Base-by-base conservation (phyloP, 2,888 invertebrate genomes). In the Acrobasis suavella region DNA sequence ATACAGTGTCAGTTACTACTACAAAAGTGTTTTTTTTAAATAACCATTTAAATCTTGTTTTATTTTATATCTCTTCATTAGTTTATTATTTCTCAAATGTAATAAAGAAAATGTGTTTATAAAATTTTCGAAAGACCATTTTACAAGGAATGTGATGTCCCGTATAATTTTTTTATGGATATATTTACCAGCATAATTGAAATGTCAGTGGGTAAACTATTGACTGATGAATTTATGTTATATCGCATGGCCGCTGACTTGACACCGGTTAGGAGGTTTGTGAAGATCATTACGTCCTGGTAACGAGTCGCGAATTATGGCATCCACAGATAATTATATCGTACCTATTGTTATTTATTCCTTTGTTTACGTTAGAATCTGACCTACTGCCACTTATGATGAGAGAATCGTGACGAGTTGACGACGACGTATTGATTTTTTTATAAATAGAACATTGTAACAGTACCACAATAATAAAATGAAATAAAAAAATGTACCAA, bases 171-270 rank as follows among this genome's bases (percentile, higher is more conserved):
- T 49, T 68, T 72, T 73, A 77, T 75, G 71, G 74, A 80, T 78
- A 75, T 71, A 75, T 73, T 71, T 64, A 80, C 75, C 73, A 73
- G 74, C 77, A 73, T 85, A 85, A 89, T 89, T 83, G 85, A 84
- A 78, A 75, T 85, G 83, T 87, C 89, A 84, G 72, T 73, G 69
- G 70, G 70, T 71, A 72, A 77, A 77, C 76, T 75, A 69, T 70
- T 74, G 77, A 69, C 66, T 67, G 74, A 73, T 72, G 73, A 83
- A 87, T 88, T 83, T 83, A 87, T 83, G 75, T 68, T 65, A 58
- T 70, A 70, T 73, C 65, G 58, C 70, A 70, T 73, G 81, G 77
- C 76, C 73, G 74, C 80, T 77, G 74, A 78, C 73, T 71, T 78
- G 84, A 79, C 81, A 69, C 66, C 66, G 67, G 55, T 50, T 65